Conservation (phyloP, 2,797 vertebrate species). For the Cuculus canorus region DNA sequence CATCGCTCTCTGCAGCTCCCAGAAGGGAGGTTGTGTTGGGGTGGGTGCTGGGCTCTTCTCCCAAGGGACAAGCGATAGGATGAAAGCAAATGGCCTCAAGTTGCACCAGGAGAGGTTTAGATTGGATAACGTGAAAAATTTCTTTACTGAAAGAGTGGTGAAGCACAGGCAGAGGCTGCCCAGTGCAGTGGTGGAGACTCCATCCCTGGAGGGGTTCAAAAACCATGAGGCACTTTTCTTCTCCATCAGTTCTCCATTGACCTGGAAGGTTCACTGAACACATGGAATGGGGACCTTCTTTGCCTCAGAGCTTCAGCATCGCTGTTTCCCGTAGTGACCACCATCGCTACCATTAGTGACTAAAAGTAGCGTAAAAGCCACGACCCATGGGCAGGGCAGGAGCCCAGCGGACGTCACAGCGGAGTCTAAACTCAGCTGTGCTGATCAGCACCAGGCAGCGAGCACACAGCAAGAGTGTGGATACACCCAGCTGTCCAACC, state of each 20-base stretch:
- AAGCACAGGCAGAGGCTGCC: too few species aligned
- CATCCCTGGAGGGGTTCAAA: too few species aligned
- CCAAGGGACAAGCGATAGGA: too few species aligned
- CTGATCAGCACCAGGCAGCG: background rate
- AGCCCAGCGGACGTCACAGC: background rate
- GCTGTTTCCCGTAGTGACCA: background rate
- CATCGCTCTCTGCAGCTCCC: too few species aligned
- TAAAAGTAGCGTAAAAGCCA: background rate
- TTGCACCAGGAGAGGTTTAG: too few species aligned
- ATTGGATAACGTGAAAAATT: too few species aligned
- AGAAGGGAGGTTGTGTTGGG: too few species aligned
- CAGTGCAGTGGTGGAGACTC: too few species aligned
- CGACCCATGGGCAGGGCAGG: background rate
- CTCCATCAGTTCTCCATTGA: background rate
- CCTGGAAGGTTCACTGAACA: background rate
- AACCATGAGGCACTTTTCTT: background rate
- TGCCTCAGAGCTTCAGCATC: background rate
- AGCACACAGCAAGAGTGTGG: background rate
- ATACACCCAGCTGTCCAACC: background rate
- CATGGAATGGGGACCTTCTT: background rate
- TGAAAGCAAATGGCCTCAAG: too few species aligned
- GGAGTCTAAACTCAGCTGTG: background rate
- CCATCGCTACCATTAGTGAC: background rate
- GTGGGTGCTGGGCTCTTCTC: too few species aligned
- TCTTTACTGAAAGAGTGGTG: too few species aligned